Base-by-base conservation (phyloP, 1,140 invertebrate species). In the Portunus trituberculatus region DNA sequence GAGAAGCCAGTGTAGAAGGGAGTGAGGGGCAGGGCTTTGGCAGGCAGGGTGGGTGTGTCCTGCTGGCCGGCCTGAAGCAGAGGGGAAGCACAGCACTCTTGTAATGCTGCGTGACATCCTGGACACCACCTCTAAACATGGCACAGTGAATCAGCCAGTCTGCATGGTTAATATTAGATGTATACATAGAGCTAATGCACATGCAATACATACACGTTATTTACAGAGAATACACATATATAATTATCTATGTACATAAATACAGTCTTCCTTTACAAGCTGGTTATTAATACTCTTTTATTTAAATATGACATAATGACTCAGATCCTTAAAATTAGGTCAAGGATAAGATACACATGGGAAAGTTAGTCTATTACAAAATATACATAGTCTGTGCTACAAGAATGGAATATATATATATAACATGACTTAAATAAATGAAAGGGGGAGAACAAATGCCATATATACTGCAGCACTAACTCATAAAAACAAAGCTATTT, bases 201-300 rank as follows among this genome's bases (percentile, higher is more conserved):
- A 95, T 95, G 90, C 90, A 92, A 29, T 92, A 91, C 88, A 94
- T 92, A 94, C 87, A 95, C 94, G 87, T 92, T 91, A 92, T 95
- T 82, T 95, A 91, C 89, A 95, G 45, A 87, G 76, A 84, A 29
- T 91, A 95, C 89, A 95, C 59, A 67, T 59, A 86, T 83, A 86
- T 86, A 59, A 48, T 91, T 29, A 52, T 87, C 82, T 95, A 95
- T 92, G 45, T 92, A 95, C 90, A 95, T 95, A 95, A 52, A 95
- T 95, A 95, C 94, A 95, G 67, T 94, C 46, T 92, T 59, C 87
- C 94, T 95, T 95, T 95, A 95, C 94, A 95, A 91, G 86, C 67
- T 45, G 52, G 31, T 45, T 59, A 28, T 45, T 59, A 28, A 12
- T 94, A 67, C 52, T 52, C 59, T 88, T 39, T 39, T 39, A 39